These are phyloP conservation scores for Pachypanchax playfairii DNA, from an alignment of 2,113 vertebrate genomes.

Conservation along the genomic window DNA sequence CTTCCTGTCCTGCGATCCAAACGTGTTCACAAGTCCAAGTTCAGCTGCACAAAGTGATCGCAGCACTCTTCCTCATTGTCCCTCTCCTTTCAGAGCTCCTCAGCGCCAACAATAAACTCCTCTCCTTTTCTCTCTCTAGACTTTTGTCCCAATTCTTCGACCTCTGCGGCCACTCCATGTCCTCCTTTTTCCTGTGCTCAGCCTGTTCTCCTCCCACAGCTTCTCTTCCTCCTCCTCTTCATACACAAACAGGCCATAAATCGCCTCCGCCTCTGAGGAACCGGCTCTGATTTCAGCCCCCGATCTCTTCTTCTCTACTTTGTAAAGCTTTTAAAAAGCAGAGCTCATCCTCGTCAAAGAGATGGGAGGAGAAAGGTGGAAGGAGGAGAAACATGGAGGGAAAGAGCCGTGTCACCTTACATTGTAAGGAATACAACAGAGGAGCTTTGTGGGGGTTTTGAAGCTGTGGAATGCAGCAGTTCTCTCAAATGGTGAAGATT, in stretches of 20 bases:
- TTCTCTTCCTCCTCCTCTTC: constrained; percentile 35
- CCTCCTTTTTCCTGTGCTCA: constrained; percentile 26
- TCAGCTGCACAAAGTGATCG: constrained; percentile 4
- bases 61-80: background rate
- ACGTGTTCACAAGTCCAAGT: constrained; percentile 33
- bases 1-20: constrained; percentile 4
- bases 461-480: constrained; percentile 22
- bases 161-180: constrained; percentile 41
- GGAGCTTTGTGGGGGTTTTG: constrained; percentile 18
- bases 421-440: constrained; percentile 30
- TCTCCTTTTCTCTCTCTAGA: constrained; percentile 30
- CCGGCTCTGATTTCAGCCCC: constrained; percentile 63
- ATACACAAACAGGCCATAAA: constrained; percentile 51
- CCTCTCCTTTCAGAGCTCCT: constrained; percentile 19
- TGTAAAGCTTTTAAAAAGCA: constrained; percentile 8
- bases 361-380: constrained; percentile 49
- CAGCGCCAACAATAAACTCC: constrained; percentile 28
- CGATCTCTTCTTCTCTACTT: constrained; percentile 5
- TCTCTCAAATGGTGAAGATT: background rate
- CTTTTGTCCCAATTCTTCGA: constrained; percentile 53
- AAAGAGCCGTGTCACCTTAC: constrained; percentile 56
- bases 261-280: constrained; percentile 49
- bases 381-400: constrained; percentile 30
- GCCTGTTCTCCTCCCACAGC: constrained; percentile 37
- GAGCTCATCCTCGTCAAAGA: constrained; percentile 23